A percentile compares a stretch with the other conserved stretches of the same genome.
phyloP scores from a whole-genome alignment of 2,888 invertebrate genomes.

The Eristalis pertinax region DNA sequence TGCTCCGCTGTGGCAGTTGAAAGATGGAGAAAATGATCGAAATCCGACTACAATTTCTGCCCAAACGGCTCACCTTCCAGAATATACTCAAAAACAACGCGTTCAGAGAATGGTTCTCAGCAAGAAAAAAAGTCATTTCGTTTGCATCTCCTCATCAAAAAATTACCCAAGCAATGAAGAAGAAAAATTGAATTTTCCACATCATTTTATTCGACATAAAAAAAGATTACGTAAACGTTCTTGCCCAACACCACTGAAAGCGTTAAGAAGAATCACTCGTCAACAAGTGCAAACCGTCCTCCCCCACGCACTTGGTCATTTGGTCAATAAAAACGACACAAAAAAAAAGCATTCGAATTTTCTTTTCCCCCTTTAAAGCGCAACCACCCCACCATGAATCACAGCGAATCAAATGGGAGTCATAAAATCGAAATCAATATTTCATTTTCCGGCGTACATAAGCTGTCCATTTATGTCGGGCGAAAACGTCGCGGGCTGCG shows the following conservation, averaged over 20 bases:
- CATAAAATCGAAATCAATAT: constrained; percentile 53
- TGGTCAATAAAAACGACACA: not conserved
- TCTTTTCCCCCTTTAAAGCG: constrained; percentile 14
- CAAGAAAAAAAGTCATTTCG: too few relatives aligned
- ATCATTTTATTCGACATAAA: not conserved
- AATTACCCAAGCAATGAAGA: not conserved
- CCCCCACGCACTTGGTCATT: not conserved
- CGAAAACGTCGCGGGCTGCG: constrained; percentile 16
- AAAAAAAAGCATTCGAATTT: constrained; percentile 2
- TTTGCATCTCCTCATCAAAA: not conserved
- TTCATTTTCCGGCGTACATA: constrained; percentile 32
- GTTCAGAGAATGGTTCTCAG: too few relatives aligned
- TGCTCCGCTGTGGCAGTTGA: too few relatives aligned
- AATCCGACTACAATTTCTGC: too few relatives aligned
- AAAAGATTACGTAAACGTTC: not conserved
- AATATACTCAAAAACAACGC: too few relatives aligned
- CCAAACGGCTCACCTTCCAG: too few relatives aligned
- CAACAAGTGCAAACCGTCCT: not conserved
- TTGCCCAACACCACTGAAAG: not conserved
- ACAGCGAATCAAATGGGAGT: constrained; percentile 33
- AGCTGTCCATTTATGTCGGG: not conserved
- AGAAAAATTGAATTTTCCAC: not conserved
- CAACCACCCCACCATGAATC: not conserved
- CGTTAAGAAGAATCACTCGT: not conserved
- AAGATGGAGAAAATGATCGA: too few relatives aligned